Percentiles rank a stretch among this genome's conserved stretches.
phyloP scores from a whole-genome alignment of 2,113 vertebrate genomes.

The Alosa alosa region DNA sequence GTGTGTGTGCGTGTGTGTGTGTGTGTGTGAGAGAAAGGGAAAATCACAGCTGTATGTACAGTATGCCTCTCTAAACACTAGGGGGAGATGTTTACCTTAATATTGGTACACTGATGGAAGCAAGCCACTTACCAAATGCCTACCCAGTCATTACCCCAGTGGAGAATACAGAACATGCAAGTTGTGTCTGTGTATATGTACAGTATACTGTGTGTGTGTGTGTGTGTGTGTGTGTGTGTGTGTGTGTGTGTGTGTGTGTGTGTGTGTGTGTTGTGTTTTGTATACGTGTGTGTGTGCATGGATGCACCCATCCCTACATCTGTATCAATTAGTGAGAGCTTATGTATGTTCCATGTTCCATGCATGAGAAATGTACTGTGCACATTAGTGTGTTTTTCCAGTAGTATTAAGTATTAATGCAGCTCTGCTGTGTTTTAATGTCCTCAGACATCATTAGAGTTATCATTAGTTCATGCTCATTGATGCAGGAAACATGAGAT shows the following conservation, averaged over 20 bases:
- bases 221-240: not conserved
- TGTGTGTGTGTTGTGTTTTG: not conserved
- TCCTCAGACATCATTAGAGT: not conserved
- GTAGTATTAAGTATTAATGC: not conserved
- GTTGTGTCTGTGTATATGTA: not conserved
- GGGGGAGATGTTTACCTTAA: conserved; percentile 73
- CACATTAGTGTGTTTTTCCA: too few species aligned
- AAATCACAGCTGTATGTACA: not conserved
- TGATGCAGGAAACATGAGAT: not conserved
- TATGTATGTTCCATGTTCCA: too few species aligned
- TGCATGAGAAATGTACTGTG: too few species aligned
- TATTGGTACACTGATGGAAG: not conserved
- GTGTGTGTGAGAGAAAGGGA: not conserved
- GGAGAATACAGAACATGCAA: not conserved
- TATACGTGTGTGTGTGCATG: not conserved
- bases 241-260: not conserved
- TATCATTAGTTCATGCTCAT: not conserved
- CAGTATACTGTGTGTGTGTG: not conserved
- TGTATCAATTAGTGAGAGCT: too few species aligned
- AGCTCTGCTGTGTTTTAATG: too few species aligned
- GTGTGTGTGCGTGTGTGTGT: not conserved
- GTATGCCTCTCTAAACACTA: conserved; percentile 55
- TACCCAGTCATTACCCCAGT: not conserved
- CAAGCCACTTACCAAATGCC: not conserved
- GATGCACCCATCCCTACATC: not conserved